Evolutionary conservation across 1,140 invertebrate species (phyloP), one percentile per base, ranked within the genome.

Genomic region (Drosophila busckii): DNA sequence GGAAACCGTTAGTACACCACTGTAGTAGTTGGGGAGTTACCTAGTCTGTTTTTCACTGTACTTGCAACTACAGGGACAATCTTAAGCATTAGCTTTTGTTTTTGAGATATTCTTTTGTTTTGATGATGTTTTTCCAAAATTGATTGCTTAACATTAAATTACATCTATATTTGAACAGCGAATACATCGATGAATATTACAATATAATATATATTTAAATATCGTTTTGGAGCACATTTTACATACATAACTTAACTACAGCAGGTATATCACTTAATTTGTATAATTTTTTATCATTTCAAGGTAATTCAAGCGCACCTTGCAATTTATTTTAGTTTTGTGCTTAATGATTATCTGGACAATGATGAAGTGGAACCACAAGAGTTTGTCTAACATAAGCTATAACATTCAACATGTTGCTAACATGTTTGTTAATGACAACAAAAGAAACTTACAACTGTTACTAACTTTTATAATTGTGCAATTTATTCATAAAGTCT

Each of bases 141-240:
- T 54, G 68, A 45, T 52, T 37, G 45, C 42, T 59, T 70, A 70
- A 25, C 31, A 42, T 45, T 69, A 45, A 70, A 28, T 58, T 70
- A 59, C 52, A 48, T 38, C 35, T 46, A 55, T 59, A 64, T 69
- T 61, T 62, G 70, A 69, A 73, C 70, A 73, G 59, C 75, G 42
- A 16, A 64, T 49, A 73, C 64, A 76, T 73, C 63, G 69, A 71
- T 64, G 52, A 65, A 63, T 45, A 73, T 38, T 59, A 53, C 48
- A 42, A 48, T 52, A 34, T 48, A 61, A 37, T 26, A 32, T 40
- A 41, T 26, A 15, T 16, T 50, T 22, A 40, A 31, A 60, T 45
- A 53, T 60, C 49, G 31, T 53, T 46, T 45, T 53, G 48, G 54
- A 54, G 41, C 52, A 38, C 40, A 7, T 37, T 53, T 41, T 35